Conservation (phyloP, 2,797 vertebrate species). For the Poecilia velifera region DNA sequence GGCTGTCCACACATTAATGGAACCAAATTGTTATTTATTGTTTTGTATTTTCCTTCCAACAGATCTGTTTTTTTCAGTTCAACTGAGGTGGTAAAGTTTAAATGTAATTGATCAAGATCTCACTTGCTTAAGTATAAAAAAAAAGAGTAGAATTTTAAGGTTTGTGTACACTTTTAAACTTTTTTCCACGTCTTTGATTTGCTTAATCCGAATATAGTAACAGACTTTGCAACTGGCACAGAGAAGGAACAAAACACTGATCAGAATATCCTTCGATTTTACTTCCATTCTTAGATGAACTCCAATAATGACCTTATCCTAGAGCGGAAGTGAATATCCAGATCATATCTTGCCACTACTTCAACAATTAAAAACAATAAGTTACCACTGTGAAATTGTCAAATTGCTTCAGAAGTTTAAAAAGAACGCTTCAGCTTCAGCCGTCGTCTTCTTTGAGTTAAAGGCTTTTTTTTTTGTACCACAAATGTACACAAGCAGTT, state of each 20-base stretch:
- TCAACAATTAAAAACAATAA: neutral
- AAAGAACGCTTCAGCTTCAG: constrained; percentile 27
- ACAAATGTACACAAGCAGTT: neutral
- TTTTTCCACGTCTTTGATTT: too few species aligned
- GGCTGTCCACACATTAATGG: neutral
- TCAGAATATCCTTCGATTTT: neutral
- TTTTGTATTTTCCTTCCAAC: neutral
- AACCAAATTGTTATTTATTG: neutral
- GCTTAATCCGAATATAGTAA: too few species aligned
- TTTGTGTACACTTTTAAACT: neutral
- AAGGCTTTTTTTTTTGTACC: constrained; percentile 8
- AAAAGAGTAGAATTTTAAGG: neutral
- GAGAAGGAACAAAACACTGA: neutral
- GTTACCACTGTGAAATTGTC: constrained; percentile 12
- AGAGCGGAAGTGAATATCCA: neutral
- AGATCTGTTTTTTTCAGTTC: neutral
- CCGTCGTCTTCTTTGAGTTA: constrained; percentile 28
- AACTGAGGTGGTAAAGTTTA: neutral
- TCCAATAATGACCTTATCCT: neutral
- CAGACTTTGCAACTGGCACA: neutral
- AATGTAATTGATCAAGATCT: neutral
- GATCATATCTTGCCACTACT: neutral
- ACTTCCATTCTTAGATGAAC: neutral
- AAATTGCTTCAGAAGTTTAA: constrained; percentile 22
- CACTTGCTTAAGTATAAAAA: neutral